phyloP scores from a whole-genome alignment of 2,113 vertebrate genomes.

The Microtus ochrogaster region DNA sequence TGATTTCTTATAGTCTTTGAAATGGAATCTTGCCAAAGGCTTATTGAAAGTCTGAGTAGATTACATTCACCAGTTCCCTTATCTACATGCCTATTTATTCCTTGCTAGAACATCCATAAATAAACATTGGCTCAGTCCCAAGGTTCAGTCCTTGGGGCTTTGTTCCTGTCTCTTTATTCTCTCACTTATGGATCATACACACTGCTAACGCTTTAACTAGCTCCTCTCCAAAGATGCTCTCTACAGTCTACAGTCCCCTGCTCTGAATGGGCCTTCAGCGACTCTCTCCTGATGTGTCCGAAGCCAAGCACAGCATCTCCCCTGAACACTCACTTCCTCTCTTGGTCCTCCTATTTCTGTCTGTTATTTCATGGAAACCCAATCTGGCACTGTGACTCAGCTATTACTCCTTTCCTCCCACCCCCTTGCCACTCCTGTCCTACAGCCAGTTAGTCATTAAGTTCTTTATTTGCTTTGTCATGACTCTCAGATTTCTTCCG shows the following conservation, averaged over 20 bases:
- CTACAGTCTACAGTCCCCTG: background rate
- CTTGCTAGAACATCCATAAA: conserved; percentile 76
- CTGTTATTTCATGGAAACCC: conserved; percentile 41
- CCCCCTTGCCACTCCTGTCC: background rate
- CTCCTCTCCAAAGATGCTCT: conserved; percentile 21
- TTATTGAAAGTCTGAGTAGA: conserved; percentile 78
- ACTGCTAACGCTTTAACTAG: conserved; percentile 48
- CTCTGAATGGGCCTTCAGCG: background rate
- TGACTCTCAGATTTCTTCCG: conserved; percentile 32
- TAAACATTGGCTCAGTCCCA: conserved; percentile 75
- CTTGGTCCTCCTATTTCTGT: conserved; percentile 62
- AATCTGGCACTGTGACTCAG: conserved; percentile 68
- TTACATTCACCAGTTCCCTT: conserved; percentile 75
- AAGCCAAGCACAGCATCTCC: conserved; percentile 22
- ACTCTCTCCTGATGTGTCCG: background rate
- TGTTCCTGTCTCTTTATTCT: conserved; percentile 71
- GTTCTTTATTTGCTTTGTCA: conserved; percentile 39
- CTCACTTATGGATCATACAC: conserved; percentile 39
- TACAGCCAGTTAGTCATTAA: conserved; percentile 59
- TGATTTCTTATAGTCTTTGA: conserved; percentile 75
- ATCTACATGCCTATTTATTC: conserved; percentile 81
- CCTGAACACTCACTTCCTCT: background rate
- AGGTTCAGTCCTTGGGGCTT: conserved; percentile 67
- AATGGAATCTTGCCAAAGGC: conserved; percentile 78
- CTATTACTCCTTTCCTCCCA: background rate